A percentile compares a stretch with the other conserved stretches of the same genome.
Conservation (phyloP, 2,113 vertebrate species). For the Rhadina sibilatrix region DNA sequence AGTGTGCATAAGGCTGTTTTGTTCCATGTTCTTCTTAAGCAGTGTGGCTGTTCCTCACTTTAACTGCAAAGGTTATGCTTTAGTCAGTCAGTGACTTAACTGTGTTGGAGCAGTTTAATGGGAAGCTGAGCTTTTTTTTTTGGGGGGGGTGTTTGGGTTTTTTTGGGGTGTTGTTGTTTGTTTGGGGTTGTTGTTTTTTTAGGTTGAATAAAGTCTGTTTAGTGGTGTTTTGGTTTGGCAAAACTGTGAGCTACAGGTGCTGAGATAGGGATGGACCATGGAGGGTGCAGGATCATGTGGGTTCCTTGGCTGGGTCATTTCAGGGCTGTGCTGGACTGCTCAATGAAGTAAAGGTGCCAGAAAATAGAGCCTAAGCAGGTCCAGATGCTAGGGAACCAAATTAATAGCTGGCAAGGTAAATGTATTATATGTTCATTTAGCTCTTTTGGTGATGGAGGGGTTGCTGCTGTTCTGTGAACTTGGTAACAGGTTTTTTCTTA, state of each 20-base stretch:
- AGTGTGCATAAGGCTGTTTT: not conserved
- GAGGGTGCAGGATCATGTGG: accelerated
- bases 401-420: not conserved
- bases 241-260: accelerated
- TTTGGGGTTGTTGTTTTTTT: too few relatives aligned
- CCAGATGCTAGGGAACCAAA: accelerated
- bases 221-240: accelerated
- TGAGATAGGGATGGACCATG: accelerated
- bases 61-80: accelerated
- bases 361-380: accelerated
- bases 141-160: too few relatives aligned
- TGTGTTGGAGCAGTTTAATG: accelerated
- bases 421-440: accelerated
- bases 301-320: accelerated
- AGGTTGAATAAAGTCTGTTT: accelerated
- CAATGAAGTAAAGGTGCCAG: accelerated
- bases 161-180: too few relatives aligned
- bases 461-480: accelerated
- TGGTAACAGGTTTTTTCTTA: too few relatives aligned
- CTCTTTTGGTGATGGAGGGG: too few relatives aligned
- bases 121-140: accelerated
- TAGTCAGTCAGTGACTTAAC: accelerated
- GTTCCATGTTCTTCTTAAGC: accelerated
- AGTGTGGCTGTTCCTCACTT: accelerated
- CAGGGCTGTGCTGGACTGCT: accelerated